Base-by-base conservation (phyloP, 1,140 invertebrate genomes). In the Euborellia annulipes region DNA sequence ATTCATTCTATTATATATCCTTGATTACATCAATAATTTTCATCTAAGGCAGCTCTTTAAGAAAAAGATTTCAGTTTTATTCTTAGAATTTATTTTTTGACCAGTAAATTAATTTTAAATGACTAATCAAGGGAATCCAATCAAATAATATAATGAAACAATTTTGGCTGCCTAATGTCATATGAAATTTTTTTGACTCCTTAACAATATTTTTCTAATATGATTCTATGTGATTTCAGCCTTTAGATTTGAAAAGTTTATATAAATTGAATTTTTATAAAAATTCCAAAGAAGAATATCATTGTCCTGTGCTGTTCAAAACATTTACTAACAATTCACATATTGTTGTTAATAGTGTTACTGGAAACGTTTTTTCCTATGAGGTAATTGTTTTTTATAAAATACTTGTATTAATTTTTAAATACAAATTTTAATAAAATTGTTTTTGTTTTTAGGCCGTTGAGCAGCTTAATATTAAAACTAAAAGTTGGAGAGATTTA, bases 261-360 rank as follows among this genome's bases (percentile, higher is more conserved):
- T 75, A 82, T 7, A 92, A 93, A 58, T 62, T 98, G 22, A 87
- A 87, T 54, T 94, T 97, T 58, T 70, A 79, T 51, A 92, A 90
- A 63, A 92, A 93, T 72, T 58, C 70, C 3, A 75, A 90, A 53
- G 85, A 77, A 41, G 68, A 85, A 55, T 92, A 84, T 62, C 90
- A 95, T 55, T 98, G 94, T 58, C 94, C 94, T 7, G 90, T 98
- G 4, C 69, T 97, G 32, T 98, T 85, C 58, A 96, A 95, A 66
- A 68, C 78, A 0, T 95, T 98, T 54, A 93, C 86, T n/a, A 89
- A 93, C 57, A 87, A 91, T 61, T 87, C 88, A 19, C 84, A 98
- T 55, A 93, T 99, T 63, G 89, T 95, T 22, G 85, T 86, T 2
- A 78, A 97, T 48, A 77, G 73, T 49, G 80, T 75, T 4, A 96